Evolutionary conservation across 2,113 vertebrate genomes (phyloP).

Genomic region (Emydura subglobosa): DNA sequence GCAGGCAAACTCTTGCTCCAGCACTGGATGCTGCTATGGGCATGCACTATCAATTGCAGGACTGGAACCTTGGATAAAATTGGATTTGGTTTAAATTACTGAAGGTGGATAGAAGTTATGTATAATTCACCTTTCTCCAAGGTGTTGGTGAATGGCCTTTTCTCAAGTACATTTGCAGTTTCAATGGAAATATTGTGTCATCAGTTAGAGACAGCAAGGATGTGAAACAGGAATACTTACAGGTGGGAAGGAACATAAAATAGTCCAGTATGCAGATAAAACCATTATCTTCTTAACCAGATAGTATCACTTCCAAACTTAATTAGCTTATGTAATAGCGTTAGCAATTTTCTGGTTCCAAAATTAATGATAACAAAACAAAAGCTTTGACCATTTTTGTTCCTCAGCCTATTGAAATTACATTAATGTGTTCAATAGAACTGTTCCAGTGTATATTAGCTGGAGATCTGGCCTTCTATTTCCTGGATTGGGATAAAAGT

Average conservation of each 20-base stretch:
- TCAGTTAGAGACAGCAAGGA: slow-evolving; percentile 63
- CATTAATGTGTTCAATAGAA: background rate
- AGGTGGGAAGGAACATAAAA: background rate
- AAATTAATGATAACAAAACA: slow-evolving; percentile 9
- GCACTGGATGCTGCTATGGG: slow-evolving; percentile 46
- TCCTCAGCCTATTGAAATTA: background rate
- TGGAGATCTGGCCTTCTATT: background rate
- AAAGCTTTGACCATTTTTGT: background rate
- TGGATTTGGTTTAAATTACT: slow-evolving; percentile 70
- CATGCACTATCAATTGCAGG: background rate
- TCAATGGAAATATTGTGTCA: slow-evolving; percentile 48
- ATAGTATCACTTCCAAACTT: background rate
- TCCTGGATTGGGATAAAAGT: background rate
- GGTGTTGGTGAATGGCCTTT: slow-evolving; percentile 59
- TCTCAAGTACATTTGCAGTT: slow-evolving; percentile 65
- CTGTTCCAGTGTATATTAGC: background rate
- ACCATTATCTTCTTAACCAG: slow-evolving; percentile 13
- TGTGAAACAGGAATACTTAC: slow-evolving; percentile 57
- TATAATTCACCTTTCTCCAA: slow-evolving; percentile 45
- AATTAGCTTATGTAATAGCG: background rate
- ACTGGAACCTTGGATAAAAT: slow-evolving; percentile 62
- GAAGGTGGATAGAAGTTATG: slow-evolving; percentile 53
- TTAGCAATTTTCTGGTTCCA: slow-evolving; percentile 35
- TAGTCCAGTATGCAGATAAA: slow-evolving; percentile 15
- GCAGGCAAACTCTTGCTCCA: background rate